Evolutionary conservation across 2,888 invertebrate species (phyloP).

Genomic region (Cosmia pyralina): DNA sequence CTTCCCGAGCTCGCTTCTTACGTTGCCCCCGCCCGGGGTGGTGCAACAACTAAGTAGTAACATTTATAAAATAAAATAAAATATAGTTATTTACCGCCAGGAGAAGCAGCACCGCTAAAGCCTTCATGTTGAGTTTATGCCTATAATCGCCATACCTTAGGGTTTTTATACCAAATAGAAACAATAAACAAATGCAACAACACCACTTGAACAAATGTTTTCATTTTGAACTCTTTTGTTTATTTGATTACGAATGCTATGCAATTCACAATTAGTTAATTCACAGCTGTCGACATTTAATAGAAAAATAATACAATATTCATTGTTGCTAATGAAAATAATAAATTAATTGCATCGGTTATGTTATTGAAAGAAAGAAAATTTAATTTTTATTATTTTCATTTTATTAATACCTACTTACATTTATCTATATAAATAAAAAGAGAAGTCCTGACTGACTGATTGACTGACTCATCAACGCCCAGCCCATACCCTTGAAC

Average conservation of each 20-base stretch:
- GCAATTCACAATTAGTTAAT: constrained; percentile 6
- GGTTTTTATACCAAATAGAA: constrained; percentile 22
- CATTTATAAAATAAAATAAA: background rate
- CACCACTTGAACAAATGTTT: constrained; percentile 44
- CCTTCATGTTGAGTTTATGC: constrained; percentile 37
- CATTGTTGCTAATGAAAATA: background rate
- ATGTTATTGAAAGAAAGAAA: too few species aligned
- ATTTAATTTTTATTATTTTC: too few species aligned
- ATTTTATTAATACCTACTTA: too few species aligned
- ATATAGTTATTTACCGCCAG: constrained; percentile 38
- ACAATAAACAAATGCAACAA: background rate
- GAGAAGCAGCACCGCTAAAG: background rate
- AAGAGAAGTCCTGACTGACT: too few species aligned
- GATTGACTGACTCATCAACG: too few species aligned
- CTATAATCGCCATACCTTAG: accelerated
- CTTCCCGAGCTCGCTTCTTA: too few species aligned
- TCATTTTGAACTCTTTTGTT: constrained; percentile 19
- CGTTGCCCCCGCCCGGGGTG: too few species aligned
- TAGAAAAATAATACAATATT: background rate
- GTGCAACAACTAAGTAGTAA: too few species aligned
- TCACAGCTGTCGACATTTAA: background rate
- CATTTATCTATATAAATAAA: too few species aligned
- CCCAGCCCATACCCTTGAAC: too few species aligned
- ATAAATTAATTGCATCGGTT: background rate
- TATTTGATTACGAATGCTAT: background rate